Evolutionary conservation across 2,888 invertebrate genomes (phyloP).

Genomic region (Pachymerium ferrugineum): DNA sequence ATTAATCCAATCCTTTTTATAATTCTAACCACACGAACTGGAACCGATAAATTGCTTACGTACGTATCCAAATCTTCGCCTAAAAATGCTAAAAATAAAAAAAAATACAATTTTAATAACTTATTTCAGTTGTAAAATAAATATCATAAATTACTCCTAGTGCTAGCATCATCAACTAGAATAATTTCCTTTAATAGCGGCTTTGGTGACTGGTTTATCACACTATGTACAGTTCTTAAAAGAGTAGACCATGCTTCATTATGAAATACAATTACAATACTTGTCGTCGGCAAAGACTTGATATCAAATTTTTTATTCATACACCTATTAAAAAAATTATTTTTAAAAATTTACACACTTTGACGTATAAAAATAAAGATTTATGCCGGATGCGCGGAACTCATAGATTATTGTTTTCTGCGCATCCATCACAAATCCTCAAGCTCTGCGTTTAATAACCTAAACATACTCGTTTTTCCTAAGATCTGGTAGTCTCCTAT

Average conservation of each 20-base stretch:
- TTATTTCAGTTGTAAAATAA: neutral
- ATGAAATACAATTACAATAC: constrained; percentile 93
- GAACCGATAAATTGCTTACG: constrained; percentile 75
- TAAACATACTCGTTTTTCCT: constrained; percentile 66
- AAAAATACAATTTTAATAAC: neutral
- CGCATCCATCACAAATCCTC: too few relatives aligned
- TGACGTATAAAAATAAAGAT: too few relatives aligned
- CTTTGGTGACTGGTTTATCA: constrained; percentile 77
- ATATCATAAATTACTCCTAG: constrained; percentile 58
- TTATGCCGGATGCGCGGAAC: too few relatives aligned
- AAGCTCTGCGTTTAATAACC: too few relatives aligned
- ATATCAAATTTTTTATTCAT: neutral
- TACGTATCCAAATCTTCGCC: constrained; percentile 83
- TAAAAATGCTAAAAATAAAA: constrained; percentile 65
- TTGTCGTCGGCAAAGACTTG: constrained; percentile 67
- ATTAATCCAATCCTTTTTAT: constrained; percentile 86
- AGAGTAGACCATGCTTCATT: constrained; percentile 99
- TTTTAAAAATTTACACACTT: constrained; percentile 56
- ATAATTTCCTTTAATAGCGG: constrained; percentile 74
- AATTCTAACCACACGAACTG: constrained; percentile 52
- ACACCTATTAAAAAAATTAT: constrained; percentile 32
- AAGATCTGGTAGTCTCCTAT: constrained; percentile 76
- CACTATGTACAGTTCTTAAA: constrained; percentile 88
- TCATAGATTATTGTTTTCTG: neutral
- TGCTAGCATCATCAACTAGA: constrained; percentile 82